These are phyloP conservation scores for Resseliella maxima DNA, from an alignment of 2,888 invertebrate genomes.

Conservation along the genomic window DNA sequence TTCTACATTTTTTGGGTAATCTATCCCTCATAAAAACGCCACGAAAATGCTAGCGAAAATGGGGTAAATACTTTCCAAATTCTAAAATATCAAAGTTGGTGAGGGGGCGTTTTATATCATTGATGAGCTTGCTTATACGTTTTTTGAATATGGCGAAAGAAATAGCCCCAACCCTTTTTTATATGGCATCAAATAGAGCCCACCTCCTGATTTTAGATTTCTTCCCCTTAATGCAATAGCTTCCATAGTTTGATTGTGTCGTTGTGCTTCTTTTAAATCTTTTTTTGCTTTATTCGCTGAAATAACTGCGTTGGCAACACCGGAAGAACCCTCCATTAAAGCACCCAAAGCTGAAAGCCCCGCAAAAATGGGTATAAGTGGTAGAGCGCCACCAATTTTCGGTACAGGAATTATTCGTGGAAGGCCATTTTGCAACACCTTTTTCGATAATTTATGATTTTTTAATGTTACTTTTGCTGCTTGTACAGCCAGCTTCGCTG, in stretches of 20 bases:
- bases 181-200: constrained; percentile 60
- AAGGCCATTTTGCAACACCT: background rate
- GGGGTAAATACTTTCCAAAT: background rate
- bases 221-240: constrained; percentile 63
- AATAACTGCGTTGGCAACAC: constrained; percentile 63
- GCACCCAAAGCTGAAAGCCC: constrained; percentile 63
- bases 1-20: constrained; percentile 37
- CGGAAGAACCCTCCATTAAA: constrained; percentile 64
- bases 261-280: constrained; percentile 62
- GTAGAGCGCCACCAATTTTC: constrained; percentile 63
- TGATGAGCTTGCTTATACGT: constrained; percentile 35
- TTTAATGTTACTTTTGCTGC: background rate
- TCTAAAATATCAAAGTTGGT: background rate
- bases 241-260: constrained; percentile 65
- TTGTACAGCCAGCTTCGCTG: background rate
- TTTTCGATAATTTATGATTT: background rate
- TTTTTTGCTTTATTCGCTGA: constrained; percentile 62
- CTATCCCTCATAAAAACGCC: background rate
- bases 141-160: background rate
- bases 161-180: constrained; percentile 56
- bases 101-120: constrained; percentile 59
- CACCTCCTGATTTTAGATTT: background rate
- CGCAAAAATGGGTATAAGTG: constrained; percentile 64
- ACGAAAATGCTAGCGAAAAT: too few species aligned
- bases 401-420: constrained; percentile 63